These are phyloP conservation scores for Brienomyrus brachyistius DNA, from an alignment of 2,113 vertebrate genomes.

Conservation along the genomic window DNA sequence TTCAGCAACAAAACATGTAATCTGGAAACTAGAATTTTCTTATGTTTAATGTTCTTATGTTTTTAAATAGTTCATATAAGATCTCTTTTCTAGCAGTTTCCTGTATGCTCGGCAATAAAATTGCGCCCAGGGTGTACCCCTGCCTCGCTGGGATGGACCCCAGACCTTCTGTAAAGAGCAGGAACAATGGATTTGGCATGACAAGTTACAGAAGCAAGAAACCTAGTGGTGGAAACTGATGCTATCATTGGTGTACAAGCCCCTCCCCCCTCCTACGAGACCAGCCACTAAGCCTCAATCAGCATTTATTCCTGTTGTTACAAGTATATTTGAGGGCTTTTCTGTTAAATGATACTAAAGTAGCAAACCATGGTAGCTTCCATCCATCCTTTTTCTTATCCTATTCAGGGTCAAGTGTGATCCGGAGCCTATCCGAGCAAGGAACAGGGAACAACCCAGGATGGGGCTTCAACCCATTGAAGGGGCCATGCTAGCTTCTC, in stretches of 20 bases:
- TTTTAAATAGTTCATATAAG: too few species aligned
- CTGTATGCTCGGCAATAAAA: not conserved
- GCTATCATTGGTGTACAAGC: not conserved
- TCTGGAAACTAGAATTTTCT: not conserved
- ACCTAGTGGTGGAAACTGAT: not conserved
- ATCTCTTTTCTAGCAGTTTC: not conserved
- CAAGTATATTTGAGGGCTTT: not conserved
- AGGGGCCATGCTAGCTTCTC: not conserved
- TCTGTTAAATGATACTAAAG: not conserved
- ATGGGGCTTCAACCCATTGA: not conserved
- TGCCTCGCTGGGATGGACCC: not conserved
- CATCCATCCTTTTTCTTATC: not conserved
- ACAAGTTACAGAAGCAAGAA: not conserved
- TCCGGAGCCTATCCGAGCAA: not conserved
- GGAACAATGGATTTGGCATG: not conserved
- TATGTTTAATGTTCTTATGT: too few species aligned
- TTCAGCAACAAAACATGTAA: not conserved
- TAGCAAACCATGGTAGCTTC: not conserved
- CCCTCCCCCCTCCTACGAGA: not conserved
- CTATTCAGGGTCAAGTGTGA: not conserved
- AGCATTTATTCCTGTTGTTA: not conserved
- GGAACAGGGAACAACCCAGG: not conserved
- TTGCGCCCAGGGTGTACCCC: not conserved
- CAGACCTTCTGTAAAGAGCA: not conserved
- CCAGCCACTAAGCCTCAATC: not conserved